Base-by-base conservation (phyloP, 1,140 invertebrate species). In the Drosophila lowei region DNA sequence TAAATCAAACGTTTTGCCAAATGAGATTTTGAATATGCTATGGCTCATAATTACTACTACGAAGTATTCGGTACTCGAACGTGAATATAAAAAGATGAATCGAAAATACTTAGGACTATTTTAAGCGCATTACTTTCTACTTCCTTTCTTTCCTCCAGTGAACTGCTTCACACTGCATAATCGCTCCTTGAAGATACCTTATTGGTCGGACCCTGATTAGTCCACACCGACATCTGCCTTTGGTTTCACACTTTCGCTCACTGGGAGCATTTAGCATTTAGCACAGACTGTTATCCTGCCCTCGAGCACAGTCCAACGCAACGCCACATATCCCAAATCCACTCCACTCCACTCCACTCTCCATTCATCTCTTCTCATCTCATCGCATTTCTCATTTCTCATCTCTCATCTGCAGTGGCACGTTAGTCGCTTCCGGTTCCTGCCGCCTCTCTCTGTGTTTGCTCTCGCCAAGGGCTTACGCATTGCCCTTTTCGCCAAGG, bases 391-490 rank as follows among this genome's bases (percentile, higher is more conserved):
- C 55, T 41, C 52, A 57, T 64, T 43, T 65, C 50, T 48, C 77
- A 59, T 58, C 71, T 58, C 71, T 5, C 5, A 25, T 6, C 5
- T 68, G 55, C 55, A 23, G 62, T 55, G 58, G 55, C 73, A 72
- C 75, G 79, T 83, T 83, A 84, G 79, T 64, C 72, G 79, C 67
- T 84, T 84, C 79, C 79, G 72, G 79, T 75, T 44, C 15, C 18
- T 53, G 38, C 47, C 42, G 30, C 42, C 50, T 38, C 34, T 54
- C 50, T 30, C 63, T 77, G 77, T 81, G 79, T 83, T 81, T 81
- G 79, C 73, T 63, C 76, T 76, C 30, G 72, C 57, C 53, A 58
- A 67, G 49, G 77, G 77, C 78, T 74, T 60, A 70, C 70, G 79
- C 79, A 78, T 47, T 83, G 79, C 68, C 79, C 59, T 70, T 78